Conservation (phyloP, 2,797 vertebrate species). For the Rhinophrynus dorsalis region DNA sequence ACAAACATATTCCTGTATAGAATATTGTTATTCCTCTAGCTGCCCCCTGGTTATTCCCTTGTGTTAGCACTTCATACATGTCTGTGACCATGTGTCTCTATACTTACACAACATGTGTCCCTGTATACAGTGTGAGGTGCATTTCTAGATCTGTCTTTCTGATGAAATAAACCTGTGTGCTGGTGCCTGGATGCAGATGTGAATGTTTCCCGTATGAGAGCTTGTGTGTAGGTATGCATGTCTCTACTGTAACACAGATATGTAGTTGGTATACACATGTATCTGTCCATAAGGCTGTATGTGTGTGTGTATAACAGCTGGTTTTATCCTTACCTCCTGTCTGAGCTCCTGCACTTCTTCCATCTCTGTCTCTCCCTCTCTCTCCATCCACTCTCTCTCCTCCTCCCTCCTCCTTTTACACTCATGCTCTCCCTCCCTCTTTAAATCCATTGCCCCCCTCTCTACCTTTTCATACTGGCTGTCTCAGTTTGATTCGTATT, state of each 20-base stretch:
- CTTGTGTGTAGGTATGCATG: constrained; percentile 9
- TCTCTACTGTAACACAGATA: not conserved
- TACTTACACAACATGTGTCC: too few relatives aligned
- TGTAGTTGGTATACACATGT: not conserved
- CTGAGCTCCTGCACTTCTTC: constrained; percentile 38
- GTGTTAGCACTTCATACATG: not conserved
- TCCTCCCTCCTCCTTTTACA: constrained; percentile 26
- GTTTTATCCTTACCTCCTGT: constrained; percentile 30
- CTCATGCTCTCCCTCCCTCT: constrained; percentile 26
- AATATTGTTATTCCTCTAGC: not conserved
- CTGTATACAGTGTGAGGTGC: too few relatives aligned
- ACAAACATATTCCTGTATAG: too few relatives aligned
- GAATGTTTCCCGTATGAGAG: not conserved
- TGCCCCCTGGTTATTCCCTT: not conserved
- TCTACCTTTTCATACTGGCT: not conserved
- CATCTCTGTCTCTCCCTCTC: constrained; percentile 35
- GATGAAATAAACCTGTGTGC: not conserved
- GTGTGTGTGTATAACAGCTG: not conserved
- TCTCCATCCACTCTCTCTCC: constrained; percentile 4
- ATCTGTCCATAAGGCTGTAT: too few relatives aligned
- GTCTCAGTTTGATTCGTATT: not conserved
- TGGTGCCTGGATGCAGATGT: not conserved
- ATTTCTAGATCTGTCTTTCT: too few relatives aligned
- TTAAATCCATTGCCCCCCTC: constrained; percentile 9
- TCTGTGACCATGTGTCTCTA: not conserved